Base-by-base conservation (phyloP, 2,888 invertebrate species). In the Plebejus melissa region DNA sequence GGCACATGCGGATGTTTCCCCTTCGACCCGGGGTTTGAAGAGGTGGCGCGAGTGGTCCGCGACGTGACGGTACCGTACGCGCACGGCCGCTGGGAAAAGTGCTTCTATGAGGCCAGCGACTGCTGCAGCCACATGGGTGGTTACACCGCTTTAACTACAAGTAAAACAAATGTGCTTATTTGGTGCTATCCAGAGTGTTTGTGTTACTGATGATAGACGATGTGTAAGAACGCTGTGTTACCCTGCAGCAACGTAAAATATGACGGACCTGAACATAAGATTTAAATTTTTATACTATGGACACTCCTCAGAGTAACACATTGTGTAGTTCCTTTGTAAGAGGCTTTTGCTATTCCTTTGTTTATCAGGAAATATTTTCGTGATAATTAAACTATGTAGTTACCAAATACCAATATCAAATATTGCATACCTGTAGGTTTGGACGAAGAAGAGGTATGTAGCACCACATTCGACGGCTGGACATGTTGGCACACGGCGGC, bases 401-500 rank as follows among this genome's bases (percentile, higher is more conserved):
- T 46, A 22, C 22, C 22, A 22, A 32, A 32, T 32, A 46, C 46
- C 46, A 11, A 46, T 46, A 41, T 9, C 41, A 46, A 11, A 46
- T 46, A 46, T 46, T 46, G 46, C 4, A 54, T 16, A 54, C 16
- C 54, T 16, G 1, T 16, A 74, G 78, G 79, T 79, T 74, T 76
- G 82, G 83, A 81, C 78, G 75, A 75, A 0, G 77, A 36, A 65
- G 65, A 76, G 28, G 78, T 83, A 46, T 96, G 96, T 83, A 94
- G 94, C 16, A 86, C 94, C 0, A 93, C 95, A 0, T 96, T 95
- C 91, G 96, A 96, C 79, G 95, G 94, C 0, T 96, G 95, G 95
- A 93, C 93, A 5, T 96, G 96, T 82, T 95, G 95, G 92, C 87
- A 86, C 16, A 83, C 87, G 7, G 88, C 93, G 0, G 82, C 87